These are phyloP conservation scores for Chroicocephalus ridibundus DNA, from an alignment of 2,113 vertebrate genomes.

Conservation along the genomic window DNA sequence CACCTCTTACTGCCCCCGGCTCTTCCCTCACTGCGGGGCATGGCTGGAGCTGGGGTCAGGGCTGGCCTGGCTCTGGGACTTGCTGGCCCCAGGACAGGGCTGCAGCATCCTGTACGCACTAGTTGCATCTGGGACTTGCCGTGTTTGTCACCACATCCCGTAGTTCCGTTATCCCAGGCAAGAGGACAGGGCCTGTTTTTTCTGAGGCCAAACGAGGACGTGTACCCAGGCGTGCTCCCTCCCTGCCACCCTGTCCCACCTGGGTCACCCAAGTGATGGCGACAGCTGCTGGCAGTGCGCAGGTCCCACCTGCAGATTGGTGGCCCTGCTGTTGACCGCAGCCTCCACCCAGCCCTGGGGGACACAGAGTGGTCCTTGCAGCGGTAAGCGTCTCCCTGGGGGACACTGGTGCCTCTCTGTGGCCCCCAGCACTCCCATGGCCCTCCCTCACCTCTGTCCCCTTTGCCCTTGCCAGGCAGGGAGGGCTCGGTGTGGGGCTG, in stretches of 20 bases:
- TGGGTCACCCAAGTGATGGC: not conserved
- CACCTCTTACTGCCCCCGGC: not conserved
- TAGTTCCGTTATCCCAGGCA: not conserved
- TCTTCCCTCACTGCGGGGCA: not conserved
- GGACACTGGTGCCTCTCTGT: accelerated
- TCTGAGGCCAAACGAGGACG: accelerated
- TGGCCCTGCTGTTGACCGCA: not conserved
- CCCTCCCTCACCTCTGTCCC: accelerated
- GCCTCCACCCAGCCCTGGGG: accelerated
- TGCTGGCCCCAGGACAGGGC: not conserved
- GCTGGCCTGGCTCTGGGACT: not conserved
- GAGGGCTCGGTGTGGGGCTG: not conserved
- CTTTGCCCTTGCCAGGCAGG: not conserved
- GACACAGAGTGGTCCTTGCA: not conserved
- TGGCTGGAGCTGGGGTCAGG: not conserved
- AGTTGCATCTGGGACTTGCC: accelerated
- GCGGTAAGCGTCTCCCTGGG: not conserved
- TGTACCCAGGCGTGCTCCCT: not conserved
- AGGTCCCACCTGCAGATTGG: not conserved
- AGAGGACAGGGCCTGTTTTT: not conserved
- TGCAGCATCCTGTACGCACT: not conserved
- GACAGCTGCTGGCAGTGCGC: not conserved
- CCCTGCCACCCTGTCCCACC: not conserved
- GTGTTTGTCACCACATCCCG: accelerated
- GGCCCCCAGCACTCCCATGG: not conserved